Evolutionary conservation across 2,888 invertebrate species (phyloP).

Genomic region (Diploptera punctata): DNA sequence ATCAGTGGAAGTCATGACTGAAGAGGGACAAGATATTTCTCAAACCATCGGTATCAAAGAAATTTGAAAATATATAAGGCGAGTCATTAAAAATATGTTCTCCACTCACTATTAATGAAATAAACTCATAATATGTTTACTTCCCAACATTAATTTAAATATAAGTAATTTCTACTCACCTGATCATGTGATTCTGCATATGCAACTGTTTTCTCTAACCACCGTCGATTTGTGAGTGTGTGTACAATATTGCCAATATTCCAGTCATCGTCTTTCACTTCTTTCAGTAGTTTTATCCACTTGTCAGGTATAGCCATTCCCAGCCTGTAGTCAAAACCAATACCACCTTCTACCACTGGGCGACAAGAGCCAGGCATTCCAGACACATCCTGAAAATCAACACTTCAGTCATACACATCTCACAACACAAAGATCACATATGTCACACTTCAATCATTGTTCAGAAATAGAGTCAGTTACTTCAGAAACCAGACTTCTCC

Average conservation of each 20-base stretch:
- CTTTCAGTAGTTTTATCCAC: conserved; percentile 94
- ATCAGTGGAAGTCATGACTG: too few relatives aligned
- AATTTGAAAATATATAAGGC: too few relatives aligned
- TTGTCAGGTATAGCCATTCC: conserved; percentile 99
- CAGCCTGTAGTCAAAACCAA: conserved; percentile 97
- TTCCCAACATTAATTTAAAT: too few relatives aligned
- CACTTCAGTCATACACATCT: neutral
- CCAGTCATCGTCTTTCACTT: conserved; percentile 91
- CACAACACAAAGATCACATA: neutral
- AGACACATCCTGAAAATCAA: conserved; percentile 81
- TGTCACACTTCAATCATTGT: neutral
- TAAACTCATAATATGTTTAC: too few relatives aligned
- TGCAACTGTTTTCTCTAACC: conserved; percentile 96
- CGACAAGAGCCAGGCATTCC: conserved; percentile 98
- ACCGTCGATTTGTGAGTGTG: conserved; percentile 92
- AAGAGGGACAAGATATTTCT: too few relatives aligned
- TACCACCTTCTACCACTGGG: conserved; percentile 91
- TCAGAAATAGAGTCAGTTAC: too few relatives aligned
- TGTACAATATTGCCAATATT: conserved; percentile 88
- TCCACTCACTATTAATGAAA: too few relatives aligned
- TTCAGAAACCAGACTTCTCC: too few relatives aligned
- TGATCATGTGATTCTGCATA: conserved; percentile 99
- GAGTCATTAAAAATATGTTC: too few relatives aligned
- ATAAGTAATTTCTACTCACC: too few relatives aligned
- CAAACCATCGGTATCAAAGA: too few relatives aligned